Base-by-base conservation (phyloP, 2,888 invertebrate genomes). In the Girardia tigrina region DNA sequence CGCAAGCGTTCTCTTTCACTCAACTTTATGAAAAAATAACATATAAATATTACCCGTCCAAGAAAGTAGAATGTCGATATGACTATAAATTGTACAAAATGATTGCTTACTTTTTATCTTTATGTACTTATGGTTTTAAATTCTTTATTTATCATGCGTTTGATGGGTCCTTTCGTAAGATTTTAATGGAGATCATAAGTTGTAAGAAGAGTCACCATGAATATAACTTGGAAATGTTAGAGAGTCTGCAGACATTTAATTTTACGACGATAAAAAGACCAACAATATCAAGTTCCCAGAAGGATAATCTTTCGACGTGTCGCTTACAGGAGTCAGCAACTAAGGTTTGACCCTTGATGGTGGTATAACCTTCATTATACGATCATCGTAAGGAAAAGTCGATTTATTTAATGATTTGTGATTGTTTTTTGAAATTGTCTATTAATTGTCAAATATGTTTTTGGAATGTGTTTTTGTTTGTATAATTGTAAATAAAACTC, bases 21-120 rank as follows among this genome's bases (percentile, higher is more conserved):
- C 56, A 56, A 56, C 56, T 56, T n/a, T 56, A 56, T 16, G 56
- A 56, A 56, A 56, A 56, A n/a, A 56, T 56, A 20, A 56, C 56
- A 12, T 23, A n/a, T 2, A 56, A 56, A 56, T 16, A 56, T n/a
- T 6, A 56, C 23, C 56, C 56, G n/a, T 16, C 56, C 8, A 56
- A 20, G 6, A 56, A 56, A 20, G 23, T 56, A 56, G 56, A 56
- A 16, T 56, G 56, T 56, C 56, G 56, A n/a, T 56, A 56, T 56
- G 56, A 56, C 23, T 56, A 20, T n/a, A 56, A 56, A 56, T n/a
- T 56, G n/a, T 56, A 56, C 56, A 56, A 56, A 56, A 12, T 56
- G n/a, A 23, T 56, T 8, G 56, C 56, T 16, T 56, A 56, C n/a
- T 20, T 56, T 8, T 56, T 56, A n/a, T 56, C 56, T n/a, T 56